Evolutionary conservation across 2,888 invertebrate species (phyloP).

Genomic region (Tenthredo amoena): DNA sequence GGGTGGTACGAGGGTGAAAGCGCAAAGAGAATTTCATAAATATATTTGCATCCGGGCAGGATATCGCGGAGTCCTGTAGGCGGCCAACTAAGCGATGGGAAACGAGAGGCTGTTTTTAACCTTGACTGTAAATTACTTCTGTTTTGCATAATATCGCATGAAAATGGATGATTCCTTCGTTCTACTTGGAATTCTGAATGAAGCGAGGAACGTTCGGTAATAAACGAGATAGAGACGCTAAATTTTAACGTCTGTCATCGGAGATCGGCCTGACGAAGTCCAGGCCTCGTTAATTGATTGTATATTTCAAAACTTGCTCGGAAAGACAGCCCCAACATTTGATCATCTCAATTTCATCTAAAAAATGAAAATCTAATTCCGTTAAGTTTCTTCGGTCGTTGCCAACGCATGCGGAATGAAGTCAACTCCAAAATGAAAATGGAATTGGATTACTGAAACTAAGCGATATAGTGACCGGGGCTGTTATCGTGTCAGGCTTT

Average conservation of each 20-base stretch:
- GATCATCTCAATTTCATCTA: background rate
- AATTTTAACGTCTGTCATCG: background rate
- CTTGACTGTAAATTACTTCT: slow-evolving; percentile 59
- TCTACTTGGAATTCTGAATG: slow-evolving; percentile 1
- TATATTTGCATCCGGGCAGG: slow-evolving; percentile 59
- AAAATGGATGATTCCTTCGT: slow-evolving; percentile 58
- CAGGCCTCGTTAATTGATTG: background rate
- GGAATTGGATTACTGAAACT: background rate
- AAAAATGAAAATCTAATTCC: background rate
- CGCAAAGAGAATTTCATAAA: slow-evolving; percentile 59
- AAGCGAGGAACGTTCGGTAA: slow-evolving; percentile 11
- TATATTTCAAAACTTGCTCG: background rate
- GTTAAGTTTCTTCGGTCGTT: too few relatives aligned
- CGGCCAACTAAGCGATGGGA: slow-evolving; percentile 43
- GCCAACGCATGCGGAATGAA: too few relatives aligned
- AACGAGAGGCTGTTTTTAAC: slow-evolving; percentile 57
- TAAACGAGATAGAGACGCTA: slow-evolving; percentile 10
- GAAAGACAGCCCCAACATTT: background rate
- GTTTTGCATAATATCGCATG: slow-evolving; percentile 62
- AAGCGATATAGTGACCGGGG: background rate
- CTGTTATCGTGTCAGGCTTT: background rate
- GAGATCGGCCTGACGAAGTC: background rate
- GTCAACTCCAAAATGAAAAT: background rate
- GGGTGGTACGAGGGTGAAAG: slow-evolving; percentile 40
- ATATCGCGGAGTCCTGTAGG: slow-evolving; percentile 53